A percentile compares a stretch with the other conserved stretches of the same genome.
These are phyloP conservation scores for Microchirus variegatus DNA, from an alignment of 2,797 vertebrate genomes.

Conservation along the genomic window DNA sequence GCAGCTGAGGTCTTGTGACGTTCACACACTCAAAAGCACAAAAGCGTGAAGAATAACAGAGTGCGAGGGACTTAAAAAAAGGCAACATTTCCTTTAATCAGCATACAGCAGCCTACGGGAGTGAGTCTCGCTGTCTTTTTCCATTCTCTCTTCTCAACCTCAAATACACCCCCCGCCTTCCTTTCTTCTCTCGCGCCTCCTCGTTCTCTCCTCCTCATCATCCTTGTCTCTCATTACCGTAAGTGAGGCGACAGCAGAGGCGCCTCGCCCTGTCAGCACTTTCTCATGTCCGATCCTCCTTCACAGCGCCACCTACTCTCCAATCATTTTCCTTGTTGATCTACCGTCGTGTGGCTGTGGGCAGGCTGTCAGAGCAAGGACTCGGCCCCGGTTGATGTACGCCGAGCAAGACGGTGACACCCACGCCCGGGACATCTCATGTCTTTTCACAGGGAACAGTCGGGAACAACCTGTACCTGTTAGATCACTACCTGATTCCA, in stretches of 20 bases:
- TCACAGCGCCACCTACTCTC: slow-evolving; percentile 25
- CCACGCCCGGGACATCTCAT: slow-evolving; percentile 47
- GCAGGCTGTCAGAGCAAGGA: slow-evolving; percentile 66
- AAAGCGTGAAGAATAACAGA: no score
- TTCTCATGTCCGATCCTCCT: slow-evolving; percentile 36
- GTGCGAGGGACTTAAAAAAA: no score
- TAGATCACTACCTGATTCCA: slow-evolving; percentile 23
- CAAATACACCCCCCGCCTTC: neutral
- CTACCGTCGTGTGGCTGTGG: slow-evolving; percentile 47
- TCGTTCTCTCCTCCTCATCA: slow-evolving; percentile 16
- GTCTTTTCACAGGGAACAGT: slow-evolving; percentile 47
- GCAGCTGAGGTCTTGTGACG: no score
- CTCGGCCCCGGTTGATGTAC: slow-evolving; percentile 47
- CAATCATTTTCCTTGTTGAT: slow-evolving; percentile 56
- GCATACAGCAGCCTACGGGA: slow-evolving; percentile 11
- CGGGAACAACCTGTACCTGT: slow-evolving; percentile 53
- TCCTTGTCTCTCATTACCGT: slow-evolving; percentile 41
- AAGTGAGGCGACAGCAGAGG: slow-evolving; percentile 41
- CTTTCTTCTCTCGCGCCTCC: slow-evolving; percentile 18
- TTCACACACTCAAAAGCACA: no score
- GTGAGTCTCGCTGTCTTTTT: slow-evolving; percentile 22
- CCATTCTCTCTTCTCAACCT: slow-evolving; percentile 22
- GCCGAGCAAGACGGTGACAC: slow-evolving; percentile 51
- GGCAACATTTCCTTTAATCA: no score
- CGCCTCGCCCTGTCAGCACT: slow-evolving; percentile 60